Evolutionary conservation across 2,888 invertebrate genomes (phyloP).

Genomic region (Pandemis cinnamomeana): DNA sequence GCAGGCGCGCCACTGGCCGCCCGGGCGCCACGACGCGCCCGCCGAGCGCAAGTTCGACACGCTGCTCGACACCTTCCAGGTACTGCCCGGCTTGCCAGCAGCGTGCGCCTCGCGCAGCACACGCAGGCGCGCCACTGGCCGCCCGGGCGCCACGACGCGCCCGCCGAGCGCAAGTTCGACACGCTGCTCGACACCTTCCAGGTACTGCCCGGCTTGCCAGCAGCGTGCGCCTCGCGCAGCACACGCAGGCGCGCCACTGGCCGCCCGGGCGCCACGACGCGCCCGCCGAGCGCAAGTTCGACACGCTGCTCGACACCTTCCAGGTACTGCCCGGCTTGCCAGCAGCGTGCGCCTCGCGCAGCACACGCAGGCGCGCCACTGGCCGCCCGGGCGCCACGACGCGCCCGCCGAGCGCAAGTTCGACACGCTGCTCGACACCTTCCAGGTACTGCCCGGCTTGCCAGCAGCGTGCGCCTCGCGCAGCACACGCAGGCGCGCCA

Average conservation of each 20-base stretch:
- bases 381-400: conserved; percentile 87
- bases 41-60: conserved; percentile 84
- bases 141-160: conserved; percentile 84
- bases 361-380: conserved; percentile 93
- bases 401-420: conserved; percentile 85
- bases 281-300: conserved; percentile 84
- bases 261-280: conserved; percentile 85
- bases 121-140: conserved; percentile 94
- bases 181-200: conserved; percentile 88
- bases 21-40: conserved; percentile 83
- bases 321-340: too few relatives aligned
- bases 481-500: conserved; percentile 94
- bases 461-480: conserved; percentile 93
- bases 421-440: conserved; percentile 86
- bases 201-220: too few relatives aligned
- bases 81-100: too few relatives aligned
- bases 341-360: conserved; percentile 93
- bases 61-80: conserved; percentile 88
- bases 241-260: conserved; percentile 94
- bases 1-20: conserved; percentile 93
- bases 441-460: too few relatives aligned
- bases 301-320: conserved; percentile 87
- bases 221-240: conserved; percentile 93
- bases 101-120: conserved; percentile 92
- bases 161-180: conserved; percentile 84